Conservation (phyloP, 2,113 vertebrate species). For the Dunckerocampus dactyliophorus region DNA sequence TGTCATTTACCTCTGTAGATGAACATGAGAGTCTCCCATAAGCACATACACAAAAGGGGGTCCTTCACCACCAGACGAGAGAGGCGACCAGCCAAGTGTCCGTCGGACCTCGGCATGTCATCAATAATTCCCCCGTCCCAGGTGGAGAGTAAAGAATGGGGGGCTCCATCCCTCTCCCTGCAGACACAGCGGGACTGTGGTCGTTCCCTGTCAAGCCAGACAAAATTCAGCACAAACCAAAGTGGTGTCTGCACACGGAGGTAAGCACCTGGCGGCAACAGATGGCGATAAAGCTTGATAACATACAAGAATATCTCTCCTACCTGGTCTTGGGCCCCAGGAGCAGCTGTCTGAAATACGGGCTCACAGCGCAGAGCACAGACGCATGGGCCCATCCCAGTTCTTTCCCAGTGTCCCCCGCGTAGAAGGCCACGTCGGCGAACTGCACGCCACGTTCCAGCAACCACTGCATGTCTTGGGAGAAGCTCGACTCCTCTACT, state of each 20-base stretch:
- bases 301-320: conserved; percentile 7
- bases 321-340: conserved; percentile 74
- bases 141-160: conserved; percentile 77
- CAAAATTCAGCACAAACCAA: conserved; percentile 15
- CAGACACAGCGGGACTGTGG: conserved; percentile 70
- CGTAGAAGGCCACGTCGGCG: conserved; percentile 86
- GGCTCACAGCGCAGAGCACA: conserved; percentile 86
- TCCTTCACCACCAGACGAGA: conserved; percentile 89
- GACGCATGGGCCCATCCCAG: conserved; percentile 86
- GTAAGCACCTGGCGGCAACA: conserved; percentile 8
- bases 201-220: conserved; percentile 52
- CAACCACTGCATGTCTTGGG: conserved; percentile 85
- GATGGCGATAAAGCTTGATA: conserved; percentile 10
- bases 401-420: conserved; percentile 76
- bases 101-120: conserved; percentile 61
- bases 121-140: conserved; percentile 62
- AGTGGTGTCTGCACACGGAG: too few relatives aligned
- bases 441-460: conserved; percentile 85
- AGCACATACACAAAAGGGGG: conserved; percentile 80
- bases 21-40: conserved; percentile 90
- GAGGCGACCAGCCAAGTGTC: conserved; percentile 67
- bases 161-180: conserved; percentile 58
- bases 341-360: conserved; percentile 89
- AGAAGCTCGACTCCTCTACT: conserved; percentile 85
- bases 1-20: conserved; percentile 88